A percentile compares a stretch with the other conserved stretches of the same genome.
Conservation (phyloP, 2,797 vertebrate species). For the Enteromius anoplus region DNA sequence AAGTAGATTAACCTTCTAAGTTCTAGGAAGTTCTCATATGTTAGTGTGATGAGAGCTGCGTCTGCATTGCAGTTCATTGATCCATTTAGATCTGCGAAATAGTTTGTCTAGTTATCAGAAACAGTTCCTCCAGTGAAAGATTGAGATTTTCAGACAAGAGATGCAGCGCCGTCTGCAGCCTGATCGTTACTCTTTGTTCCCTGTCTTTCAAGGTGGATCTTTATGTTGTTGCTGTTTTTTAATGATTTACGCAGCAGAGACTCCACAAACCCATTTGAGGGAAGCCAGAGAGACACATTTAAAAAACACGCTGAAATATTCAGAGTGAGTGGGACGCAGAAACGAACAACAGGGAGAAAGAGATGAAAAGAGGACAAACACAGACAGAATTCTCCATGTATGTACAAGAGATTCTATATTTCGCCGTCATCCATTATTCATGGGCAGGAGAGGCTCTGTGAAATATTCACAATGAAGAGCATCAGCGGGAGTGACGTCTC, state of each 20-base stretch:
- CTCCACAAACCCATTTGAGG: slow-evolving; percentile 75
- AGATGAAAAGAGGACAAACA: slow-evolving; percentile 39
- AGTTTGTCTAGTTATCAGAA: background rate
- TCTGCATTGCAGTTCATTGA: background rate
- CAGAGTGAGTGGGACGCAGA: slow-evolving; percentile 63
- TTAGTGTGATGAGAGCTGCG: background rate
- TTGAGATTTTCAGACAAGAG: background rate
- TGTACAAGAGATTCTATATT: slow-evolving; percentile 75
- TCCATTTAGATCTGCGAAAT: background rate
- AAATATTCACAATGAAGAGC: slow-evolving; percentile 76
- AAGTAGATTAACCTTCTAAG: background rate
- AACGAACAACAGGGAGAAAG: slow-evolving; percentile 44
- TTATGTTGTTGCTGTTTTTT: slow-evolving; percentile 77
- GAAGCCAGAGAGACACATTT: slow-evolving; percentile 79
- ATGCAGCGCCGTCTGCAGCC: slow-evolving; percentile 23
- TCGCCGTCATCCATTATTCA: slow-evolving; percentile 75
- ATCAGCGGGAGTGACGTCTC: slow-evolving; percentile 53
- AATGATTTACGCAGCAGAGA: slow-evolving; percentile 73
- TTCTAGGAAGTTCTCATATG: background rate
- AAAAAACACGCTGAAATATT: slow-evolving; percentile 82
- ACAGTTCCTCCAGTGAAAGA: background rate
- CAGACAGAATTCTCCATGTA: slow-evolving; percentile 64
- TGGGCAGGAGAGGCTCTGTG: slow-evolving; percentile 68
- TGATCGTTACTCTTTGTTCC: slow-evolving; percentile 33
- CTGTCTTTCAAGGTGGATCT: slow-evolving; percentile 76